Percentiles rank a stretch among this genome's conserved stretches.
Evolutionary conservation across 2,888 invertebrate species (phyloP).

Genomic region (Glaucopsyche alexis): DNA sequence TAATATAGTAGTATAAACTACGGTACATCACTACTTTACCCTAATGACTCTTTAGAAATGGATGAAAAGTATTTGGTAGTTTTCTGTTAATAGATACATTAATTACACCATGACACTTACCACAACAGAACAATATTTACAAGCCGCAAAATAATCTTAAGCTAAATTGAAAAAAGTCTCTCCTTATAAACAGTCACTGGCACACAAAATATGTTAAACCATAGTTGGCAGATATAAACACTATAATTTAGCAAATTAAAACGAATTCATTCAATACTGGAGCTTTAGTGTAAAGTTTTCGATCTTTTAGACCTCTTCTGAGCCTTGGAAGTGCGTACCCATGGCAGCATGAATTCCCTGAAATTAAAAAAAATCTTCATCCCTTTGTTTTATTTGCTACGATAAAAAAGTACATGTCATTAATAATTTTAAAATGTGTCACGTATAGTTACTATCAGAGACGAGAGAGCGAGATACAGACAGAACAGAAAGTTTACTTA

Average conservation of each 20-base stretch:
- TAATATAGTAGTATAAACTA: not conserved
- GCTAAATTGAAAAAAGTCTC: not conserved
- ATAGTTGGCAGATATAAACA: slow-evolving; percentile 1
- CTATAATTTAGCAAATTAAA: not conserved
- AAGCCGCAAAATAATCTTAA: slow-evolving; percentile 17
- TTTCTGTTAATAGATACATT: slow-evolving; percentile 23
- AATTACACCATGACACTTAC: not conserved
- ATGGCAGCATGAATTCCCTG: slow-evolving; percentile 66
- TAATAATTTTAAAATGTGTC: no score
- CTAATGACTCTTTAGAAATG: slow-evolving; percentile 22
- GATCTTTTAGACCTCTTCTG: slow-evolving; percentile 65
- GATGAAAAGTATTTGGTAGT: slow-evolving; percentile 26
- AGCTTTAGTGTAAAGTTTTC: slow-evolving; percentile 59
- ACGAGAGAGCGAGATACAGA: no score
- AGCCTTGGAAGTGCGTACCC: slow-evolving; percentile 65
- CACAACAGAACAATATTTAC: slow-evolving; percentile 19
- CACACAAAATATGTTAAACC: slow-evolving; percentile 4
- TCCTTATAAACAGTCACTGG: slow-evolving; percentile 9
- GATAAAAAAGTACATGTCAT: no score
- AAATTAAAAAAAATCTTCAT: slow-evolving; percentile 36
- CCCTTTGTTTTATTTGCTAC: not conserved
- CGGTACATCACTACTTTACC: slow-evolving; percentile 2
- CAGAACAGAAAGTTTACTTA: no score
- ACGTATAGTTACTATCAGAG: no score
- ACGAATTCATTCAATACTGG: slow-evolving; percentile 17